phyloP scores from a whole-genome alignment of 2,888 invertebrate species.

The Drosophila lutescens region DNA sequence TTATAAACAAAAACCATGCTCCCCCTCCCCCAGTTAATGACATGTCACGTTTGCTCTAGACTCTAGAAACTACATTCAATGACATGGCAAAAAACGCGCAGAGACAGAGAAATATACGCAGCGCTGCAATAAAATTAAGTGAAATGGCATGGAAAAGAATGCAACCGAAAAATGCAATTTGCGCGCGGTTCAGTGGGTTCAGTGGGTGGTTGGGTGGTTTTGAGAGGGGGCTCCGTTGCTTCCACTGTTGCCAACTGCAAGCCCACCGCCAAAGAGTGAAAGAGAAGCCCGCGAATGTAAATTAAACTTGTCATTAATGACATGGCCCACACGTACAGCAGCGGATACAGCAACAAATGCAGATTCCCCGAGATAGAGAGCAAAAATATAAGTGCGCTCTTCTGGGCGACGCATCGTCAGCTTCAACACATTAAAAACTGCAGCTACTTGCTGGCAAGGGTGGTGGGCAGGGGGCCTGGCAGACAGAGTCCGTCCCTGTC shows the following conservation, averaged over 20 bases:
- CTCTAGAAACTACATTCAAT: conserved; percentile 62
- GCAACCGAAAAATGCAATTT: conserved; percentile 59
- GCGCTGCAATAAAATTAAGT: conserved; percentile 66
- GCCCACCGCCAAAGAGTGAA: conserved; percentile 48
- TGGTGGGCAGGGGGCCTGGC: conserved; percentile 43
- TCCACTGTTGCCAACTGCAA: conserved; percentile 65
- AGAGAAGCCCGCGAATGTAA: conserved; percentile 46
- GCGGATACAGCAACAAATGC: conserved; percentile 18
- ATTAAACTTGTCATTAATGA: conserved; percentile 70
- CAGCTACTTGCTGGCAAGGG: conserved; percentile 58
- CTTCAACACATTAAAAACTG: conserved; percentile 56
- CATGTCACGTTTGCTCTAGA: conserved; percentile 71
- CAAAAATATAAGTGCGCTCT: conserved; percentile 50
- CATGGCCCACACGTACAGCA: conserved; percentile 40
- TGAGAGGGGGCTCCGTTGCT: conserved; percentile 11
- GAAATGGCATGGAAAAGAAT: conserved; percentile 63
- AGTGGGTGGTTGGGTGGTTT: conserved; percentile 17
- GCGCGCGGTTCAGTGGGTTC: conserved; percentile 47
- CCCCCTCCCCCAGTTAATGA: conserved; percentile 28
- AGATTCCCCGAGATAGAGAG: conserved; percentile 23
- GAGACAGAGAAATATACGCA: conserved; percentile 27
- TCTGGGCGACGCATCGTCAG: conserved; percentile 34
- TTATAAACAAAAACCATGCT: conserved; percentile 48
- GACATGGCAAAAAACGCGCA: conserved; percentile 49
- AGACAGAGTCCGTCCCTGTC: conserved; percentile 45